These are phyloP conservation scores for Centropristis striata DNA, from an alignment of 2,113 vertebrate species.

Conservation along the genomic window DNA sequence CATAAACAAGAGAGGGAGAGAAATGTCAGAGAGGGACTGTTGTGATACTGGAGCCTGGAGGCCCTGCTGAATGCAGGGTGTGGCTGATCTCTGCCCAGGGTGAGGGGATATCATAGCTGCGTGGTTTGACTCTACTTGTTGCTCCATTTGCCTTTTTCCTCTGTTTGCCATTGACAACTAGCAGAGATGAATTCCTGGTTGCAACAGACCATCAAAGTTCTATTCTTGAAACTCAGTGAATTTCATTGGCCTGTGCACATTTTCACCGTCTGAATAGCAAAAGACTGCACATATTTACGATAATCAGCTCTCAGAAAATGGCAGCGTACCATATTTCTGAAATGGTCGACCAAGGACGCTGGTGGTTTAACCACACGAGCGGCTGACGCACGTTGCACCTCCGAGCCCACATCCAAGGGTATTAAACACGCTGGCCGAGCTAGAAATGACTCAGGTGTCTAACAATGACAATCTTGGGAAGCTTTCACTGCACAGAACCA, in stretches of 20 bases:
- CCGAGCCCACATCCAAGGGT: not conserved
- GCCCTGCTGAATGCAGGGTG: constrained; percentile 70
- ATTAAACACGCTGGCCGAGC: not conserved
- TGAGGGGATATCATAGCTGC: constrained; percentile 61
- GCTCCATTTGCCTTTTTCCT: constrained; percentile 25
- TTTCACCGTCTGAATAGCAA: not conserved
- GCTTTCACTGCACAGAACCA: constrained; percentile 3
- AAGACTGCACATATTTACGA: not conserved
- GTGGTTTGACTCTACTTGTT: constrained; percentile 25
- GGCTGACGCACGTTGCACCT: not conserved
- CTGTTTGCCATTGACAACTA: constrained; percentile 38
- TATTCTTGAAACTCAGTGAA: constrained; percentile 31
- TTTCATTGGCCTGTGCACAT: constrained; percentile 2
- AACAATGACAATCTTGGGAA: constrained; percentile 20
- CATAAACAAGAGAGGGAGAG: constrained; percentile 58
- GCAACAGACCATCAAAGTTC: constrained; percentile 75
- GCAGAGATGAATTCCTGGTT: constrained; percentile 55
- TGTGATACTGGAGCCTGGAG: constrained; percentile 61
- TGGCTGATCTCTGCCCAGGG: constrained; percentile 53
- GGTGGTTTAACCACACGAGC: not conserved
- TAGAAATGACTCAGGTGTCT: constrained; percentile 33
- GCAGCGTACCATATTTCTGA: not conserved
- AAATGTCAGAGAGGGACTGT: constrained; percentile 63
- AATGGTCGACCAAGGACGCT: not conserved
- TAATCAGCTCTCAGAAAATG: constrained; percentile 1